Conservation (phyloP, 2,797 vertebrate genomes). For the Artibeus lituratus region DNA sequence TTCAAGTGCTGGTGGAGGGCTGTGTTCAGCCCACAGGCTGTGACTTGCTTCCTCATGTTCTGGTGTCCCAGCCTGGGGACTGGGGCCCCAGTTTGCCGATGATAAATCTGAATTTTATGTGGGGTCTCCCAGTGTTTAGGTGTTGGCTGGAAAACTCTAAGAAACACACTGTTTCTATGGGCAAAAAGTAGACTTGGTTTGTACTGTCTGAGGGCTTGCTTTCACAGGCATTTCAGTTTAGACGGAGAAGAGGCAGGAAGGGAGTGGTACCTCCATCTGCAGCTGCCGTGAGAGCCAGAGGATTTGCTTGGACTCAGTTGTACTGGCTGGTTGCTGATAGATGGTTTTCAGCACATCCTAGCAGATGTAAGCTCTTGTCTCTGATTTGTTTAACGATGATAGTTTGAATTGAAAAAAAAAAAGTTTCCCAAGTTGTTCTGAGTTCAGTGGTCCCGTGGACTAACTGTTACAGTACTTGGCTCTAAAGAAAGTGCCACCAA, state of each 20-base stretch:
- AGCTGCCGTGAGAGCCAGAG: not conserved
- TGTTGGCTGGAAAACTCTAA: not conserved
- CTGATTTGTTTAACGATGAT: not conserved
- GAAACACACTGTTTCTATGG: not conserved
- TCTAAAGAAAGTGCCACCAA: not conserved
- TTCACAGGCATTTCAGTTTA: not conserved
- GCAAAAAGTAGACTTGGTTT: not conserved
- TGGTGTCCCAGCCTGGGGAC: not conserved
- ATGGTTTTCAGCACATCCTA: not conserved
- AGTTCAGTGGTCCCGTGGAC: not conserved
- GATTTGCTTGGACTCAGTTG: not conserved
- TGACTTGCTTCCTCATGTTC: not conserved
- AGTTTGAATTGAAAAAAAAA: constrained; percentile 6
- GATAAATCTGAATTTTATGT: not conserved
- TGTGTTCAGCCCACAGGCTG: not conserved
- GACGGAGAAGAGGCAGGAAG: not conserved
- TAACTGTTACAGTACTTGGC: not conserved
- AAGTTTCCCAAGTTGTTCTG: not conserved
- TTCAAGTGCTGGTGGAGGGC: not conserved
- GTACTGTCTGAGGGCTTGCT: not conserved
- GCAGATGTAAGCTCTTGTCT: not conserved
- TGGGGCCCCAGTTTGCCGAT: not conserved
- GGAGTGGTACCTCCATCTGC: not conserved
- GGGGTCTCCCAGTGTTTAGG: not conserved
- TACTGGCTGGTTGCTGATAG: not conserved